A percentile compares a stretch with the other conserved stretches of the same genome.
Conservation (phyloP, 1,140 invertebrate species). For the Caenorhabditis brenneri region DNA sequence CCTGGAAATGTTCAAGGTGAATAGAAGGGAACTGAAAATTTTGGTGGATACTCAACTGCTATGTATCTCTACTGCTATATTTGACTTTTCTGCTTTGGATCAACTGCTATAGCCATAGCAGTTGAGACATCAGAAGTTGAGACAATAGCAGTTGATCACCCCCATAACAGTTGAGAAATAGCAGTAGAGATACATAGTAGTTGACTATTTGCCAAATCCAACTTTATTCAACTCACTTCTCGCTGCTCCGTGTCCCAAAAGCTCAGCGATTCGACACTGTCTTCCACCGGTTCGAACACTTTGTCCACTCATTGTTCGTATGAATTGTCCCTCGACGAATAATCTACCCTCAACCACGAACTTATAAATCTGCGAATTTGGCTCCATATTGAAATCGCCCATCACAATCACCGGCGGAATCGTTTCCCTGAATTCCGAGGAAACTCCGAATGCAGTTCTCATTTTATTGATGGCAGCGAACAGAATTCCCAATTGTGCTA, state of each 20-base stretch:
- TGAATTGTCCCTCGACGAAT: background rate
- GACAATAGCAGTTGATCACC: too few species aligned
- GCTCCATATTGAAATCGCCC: conserved; percentile 86
- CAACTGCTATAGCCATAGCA: too few species aligned
- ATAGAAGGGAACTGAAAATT: too few species aligned
- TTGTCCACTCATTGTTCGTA: background rate
- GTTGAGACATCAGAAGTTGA: too few species aligned
- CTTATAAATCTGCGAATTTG: conserved; percentile 78
- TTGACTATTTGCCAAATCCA: too few species aligned
- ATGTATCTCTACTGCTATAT: too few species aligned
- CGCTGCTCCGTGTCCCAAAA: background rate
- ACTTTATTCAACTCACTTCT: background rate
- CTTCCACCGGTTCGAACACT: background rate
- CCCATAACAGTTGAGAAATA: too few species aligned
- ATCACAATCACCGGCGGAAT: conserved; percentile 83
- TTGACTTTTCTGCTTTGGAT: too few species aligned
- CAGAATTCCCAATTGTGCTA: conserved; percentile 77
- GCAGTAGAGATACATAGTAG: too few species aligned
- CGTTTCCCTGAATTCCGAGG: background rate
- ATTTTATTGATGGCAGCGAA: conserved; percentile 47
- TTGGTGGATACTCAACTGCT: too few species aligned
- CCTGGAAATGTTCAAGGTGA: background rate
- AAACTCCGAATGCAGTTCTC: background rate
- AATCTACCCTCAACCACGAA: conserved; percentile 50
- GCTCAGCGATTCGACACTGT: background rate